Evolutionary conservation across 2,888 invertebrate genomes (phyloP), one percentile per base, ranked within the genome.

Genomic region (Cryptosula pallasiana): DNA sequence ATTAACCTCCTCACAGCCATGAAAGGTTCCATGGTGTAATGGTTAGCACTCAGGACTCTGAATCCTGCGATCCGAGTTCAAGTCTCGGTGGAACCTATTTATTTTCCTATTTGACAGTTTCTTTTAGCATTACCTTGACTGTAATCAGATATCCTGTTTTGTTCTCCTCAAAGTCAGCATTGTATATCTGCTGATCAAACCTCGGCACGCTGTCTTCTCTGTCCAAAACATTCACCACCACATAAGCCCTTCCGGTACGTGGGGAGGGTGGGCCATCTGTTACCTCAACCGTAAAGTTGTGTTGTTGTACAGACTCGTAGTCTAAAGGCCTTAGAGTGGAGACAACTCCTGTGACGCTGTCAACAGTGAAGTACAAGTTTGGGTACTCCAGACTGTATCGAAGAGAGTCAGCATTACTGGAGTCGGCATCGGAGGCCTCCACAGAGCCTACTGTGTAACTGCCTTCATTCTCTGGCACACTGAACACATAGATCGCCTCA

Each of bases 381-480:
- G 63, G 63, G n/a, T 63, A 63, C 34, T 63, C 63, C 27, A 63
- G 32, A 16, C 27, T 2, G n/a, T 63, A 63, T 9, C 27, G 63
- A 5, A 63, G 63, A 32, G 63, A 32, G 16, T 57, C 23, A n/a
- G 32, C 32, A 32, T 27, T 34, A 5, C 27, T 32, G n/a, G 25
- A 25, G 63, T 63, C 63, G 2, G n/a, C 2, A 27, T 63, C 63
- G n/a, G 9, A 9, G 9, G 63, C 63, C 2, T 27, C 20, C 2
- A 63, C 63, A 29, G 25, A 25, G 32, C 63, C 63, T 16, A 63
- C 63, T 16, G 32, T n/a, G 32, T 63, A 63, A n/a, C 63, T 27
- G 2, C 63, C 63, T 63, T 63, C 63, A 63, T 63, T 63, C 34
- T 63, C 63, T 9, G 63, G 63, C 5, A 32, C 63, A 5, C 13